A percentile compares a stretch with the other conserved stretches of the same genome.
Evolutionary conservation across 2,113 vertebrate species (phyloP).

Genomic region (Sarotherodon lohbergeri): DNA sequence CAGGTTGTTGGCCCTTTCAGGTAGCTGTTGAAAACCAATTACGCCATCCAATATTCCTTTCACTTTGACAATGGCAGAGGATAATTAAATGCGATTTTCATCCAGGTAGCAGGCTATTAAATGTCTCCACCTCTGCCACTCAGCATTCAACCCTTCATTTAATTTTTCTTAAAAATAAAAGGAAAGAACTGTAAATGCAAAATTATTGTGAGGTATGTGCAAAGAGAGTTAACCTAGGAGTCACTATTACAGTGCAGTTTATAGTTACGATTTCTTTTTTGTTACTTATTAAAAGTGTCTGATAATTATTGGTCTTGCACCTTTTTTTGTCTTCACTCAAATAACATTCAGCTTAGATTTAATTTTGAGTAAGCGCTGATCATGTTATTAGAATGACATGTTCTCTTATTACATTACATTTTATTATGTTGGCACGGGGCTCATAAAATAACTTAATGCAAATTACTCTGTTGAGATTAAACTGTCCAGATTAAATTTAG

Average conservation of each 20-base stretch:
- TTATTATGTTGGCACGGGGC: not conserved
- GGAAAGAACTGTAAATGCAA: not conserved
- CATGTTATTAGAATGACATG: not conserved
- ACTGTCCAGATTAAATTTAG: not conserved
- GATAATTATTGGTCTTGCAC: not conserved
- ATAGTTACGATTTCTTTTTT: not conserved
- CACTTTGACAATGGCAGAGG: not conserved
- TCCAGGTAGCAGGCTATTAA: constrained; percentile 19
- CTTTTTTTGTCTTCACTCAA: not conserved
- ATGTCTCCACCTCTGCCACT: constrained; percentile 13
- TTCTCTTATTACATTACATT: not conserved
- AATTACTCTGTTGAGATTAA: not conserved
- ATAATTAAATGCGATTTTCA: constrained; percentile 40
- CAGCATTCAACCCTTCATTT: constrained; percentile 11
- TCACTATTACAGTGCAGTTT: not conserved
- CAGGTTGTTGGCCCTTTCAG: not conserved
- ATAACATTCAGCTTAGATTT: not conserved
- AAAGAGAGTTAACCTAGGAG: constrained; percentile 1
- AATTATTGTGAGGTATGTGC: not conserved
- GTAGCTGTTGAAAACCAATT: constrained; percentile 33
- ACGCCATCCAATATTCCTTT: constrained; percentile 22
- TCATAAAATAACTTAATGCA: not conserved
- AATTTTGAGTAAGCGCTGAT: not conserved
- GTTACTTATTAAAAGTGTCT: not conserved
- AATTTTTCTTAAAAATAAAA: not conserved